Conservation (phyloP, 2,888 invertebrate genomes). For the Pycnomerus fuliginosus region DNA sequence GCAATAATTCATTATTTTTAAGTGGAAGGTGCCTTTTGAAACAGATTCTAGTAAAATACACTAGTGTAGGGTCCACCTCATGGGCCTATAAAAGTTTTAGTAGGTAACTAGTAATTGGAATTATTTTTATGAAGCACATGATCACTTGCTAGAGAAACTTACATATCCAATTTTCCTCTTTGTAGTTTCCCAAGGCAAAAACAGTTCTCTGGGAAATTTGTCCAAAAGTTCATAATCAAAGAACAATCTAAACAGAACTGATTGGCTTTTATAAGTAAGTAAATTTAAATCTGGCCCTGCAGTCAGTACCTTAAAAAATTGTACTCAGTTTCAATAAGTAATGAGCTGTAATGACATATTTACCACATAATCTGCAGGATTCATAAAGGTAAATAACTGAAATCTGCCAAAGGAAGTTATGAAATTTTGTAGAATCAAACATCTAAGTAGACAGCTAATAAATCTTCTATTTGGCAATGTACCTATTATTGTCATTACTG, state of each 20-base stretch:
- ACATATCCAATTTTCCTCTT: constrained; percentile 2
- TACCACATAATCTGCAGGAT: constrained; percentile 64
- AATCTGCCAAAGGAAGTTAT: constrained; percentile 61
- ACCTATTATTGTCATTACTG: constrained; percentile 61
- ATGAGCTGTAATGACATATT: constrained; percentile 31
- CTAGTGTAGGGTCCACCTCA: constrained; percentile 55
- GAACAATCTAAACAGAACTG: constrained; percentile 67
- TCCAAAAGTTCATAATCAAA: constrained; percentile 65
- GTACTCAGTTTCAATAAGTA: constrained; percentile 12
- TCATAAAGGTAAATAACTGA: constrained; percentile 63
- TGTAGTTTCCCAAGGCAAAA: constrained; percentile 61
- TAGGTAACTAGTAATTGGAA: background rate
- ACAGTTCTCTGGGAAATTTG: constrained; percentile 63
- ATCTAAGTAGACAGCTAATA: constrained; percentile 63
- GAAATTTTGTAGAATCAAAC: constrained; percentile 60
- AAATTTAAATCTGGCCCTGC: constrained; percentile 58
- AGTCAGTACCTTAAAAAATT: constrained; percentile 55
- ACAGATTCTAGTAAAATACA: constrained; percentile 67
- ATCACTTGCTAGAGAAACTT: background rate
- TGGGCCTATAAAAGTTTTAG: constrained; percentile 1
- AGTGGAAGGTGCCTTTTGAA: constrained; percentile 59
- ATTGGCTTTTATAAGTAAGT: constrained; percentile 57
- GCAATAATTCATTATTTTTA: constrained; percentile 57
- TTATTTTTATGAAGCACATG: background rate
- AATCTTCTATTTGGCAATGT: constrained; percentile 59